Base-by-base conservation (phyloP, 2,797 vertebrate species). In the Pampus argenteus region DNA sequence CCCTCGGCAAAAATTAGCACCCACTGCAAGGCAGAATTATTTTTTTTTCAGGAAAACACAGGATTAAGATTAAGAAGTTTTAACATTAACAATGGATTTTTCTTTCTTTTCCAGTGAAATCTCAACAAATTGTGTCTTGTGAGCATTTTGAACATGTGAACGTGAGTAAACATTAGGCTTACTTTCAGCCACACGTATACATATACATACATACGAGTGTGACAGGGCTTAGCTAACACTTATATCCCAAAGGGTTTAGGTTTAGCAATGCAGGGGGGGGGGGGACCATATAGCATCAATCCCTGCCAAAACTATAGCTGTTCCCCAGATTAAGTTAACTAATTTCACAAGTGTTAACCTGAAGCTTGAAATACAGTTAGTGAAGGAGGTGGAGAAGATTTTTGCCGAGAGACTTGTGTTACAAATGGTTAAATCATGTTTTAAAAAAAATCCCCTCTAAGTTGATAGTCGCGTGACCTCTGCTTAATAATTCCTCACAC, bases 401-500 rank as follows among this genome's bases (percentile, higher is more conserved):
- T 42, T 42, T 18, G 5, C 3, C 5, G 5, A 17, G 40, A 44
- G 17, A 44, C 40, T 18, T 3, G 1, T 44, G 40, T 44, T 34
- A 9, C 40, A 50, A 69, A 36, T 18, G 6, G 40, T 0, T 18
- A 44, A 44, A 18, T 44, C 17, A 18, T 18, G 3, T 18, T 40
- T 29, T 40, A 13, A 13, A 18, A 44, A 18, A 18, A 44, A 44
- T 18, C 28, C 34, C 52, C 26, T 71, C 14, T 7, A 3, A 68
- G 28, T 58, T 9, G 56, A 66, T 4, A 58, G 44, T 45, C 49
- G 29, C 31, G 42, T 82, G 72, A 82, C 67, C 50, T 57, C 34
- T 10, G 58, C 62, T 69, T 56, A 62, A 74, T 74, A 55, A 62
- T 65, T 66, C 71, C 60, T 77, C 82, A 71, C 49, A 14, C 52